Conservation (phyloP, 2,888 invertebrate species). For the Dioctria rufipes region DNA sequence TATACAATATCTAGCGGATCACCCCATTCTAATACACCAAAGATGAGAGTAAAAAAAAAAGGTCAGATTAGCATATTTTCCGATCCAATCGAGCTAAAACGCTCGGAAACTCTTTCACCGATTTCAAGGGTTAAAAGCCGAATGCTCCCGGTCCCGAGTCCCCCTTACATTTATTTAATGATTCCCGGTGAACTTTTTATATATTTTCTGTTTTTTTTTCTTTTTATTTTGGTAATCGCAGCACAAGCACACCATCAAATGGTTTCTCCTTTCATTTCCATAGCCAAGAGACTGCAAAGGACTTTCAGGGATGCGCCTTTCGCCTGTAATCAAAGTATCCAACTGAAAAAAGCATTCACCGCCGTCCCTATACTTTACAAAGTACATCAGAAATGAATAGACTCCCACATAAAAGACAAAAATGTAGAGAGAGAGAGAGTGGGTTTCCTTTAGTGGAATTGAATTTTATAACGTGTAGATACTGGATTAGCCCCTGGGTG, state of each 20-base stretch:
- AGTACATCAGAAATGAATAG: conserved; percentile 46
- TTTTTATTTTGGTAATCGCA: conserved; percentile 36
- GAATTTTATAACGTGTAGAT: conserved; percentile 32
- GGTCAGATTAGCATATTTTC: conserved; percentile 56
- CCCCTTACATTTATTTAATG: conserved; percentile 54
- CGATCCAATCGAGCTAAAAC: conserved; percentile 63
- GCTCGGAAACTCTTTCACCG: conserved; percentile 60
- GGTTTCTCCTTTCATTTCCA: conserved; percentile 39
- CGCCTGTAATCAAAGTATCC: conserved; percentile 48
- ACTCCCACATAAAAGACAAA: conserved; percentile 50
- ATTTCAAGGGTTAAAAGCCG: conserved; percentile 51
- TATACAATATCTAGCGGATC: neutral
- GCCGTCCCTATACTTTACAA: conserved; percentile 45
- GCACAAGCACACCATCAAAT: conserved; percentile 41
- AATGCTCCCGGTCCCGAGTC: conserved; percentile 20
- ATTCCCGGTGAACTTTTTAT: conserved; percentile 52
- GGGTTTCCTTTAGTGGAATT: conserved; percentile 47
- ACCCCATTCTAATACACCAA: conserved; percentile 3
- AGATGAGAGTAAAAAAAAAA: conserved; percentile 11
- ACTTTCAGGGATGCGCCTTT: conserved; percentile 51
- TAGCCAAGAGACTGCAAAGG: conserved; percentile 41
- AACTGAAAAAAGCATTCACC: conserved; percentile 16
- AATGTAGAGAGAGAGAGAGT: conserved; percentile 35
- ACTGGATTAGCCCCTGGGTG: neutral
- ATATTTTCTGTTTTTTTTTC: no score